These are phyloP conservation scores for Urophycis tenuis DNA, from an alignment of 2,797 vertebrate species.

Conservation along the genomic window DNA sequence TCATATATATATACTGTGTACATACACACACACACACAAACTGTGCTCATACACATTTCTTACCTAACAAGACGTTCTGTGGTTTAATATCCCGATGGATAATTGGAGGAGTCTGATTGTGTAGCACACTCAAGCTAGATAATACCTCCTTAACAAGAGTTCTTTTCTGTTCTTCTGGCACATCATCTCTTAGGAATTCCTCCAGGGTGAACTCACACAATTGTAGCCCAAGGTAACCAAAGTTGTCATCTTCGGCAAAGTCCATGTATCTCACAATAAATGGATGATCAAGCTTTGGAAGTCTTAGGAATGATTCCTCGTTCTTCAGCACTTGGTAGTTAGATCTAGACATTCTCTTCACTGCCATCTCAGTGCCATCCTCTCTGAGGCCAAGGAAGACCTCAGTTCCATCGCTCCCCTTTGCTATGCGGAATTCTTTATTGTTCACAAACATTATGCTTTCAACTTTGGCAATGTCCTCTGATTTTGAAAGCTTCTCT, in stretches of 20 bases:
- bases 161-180: neutral
- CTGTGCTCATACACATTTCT: neutral
- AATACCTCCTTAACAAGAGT: neutral
- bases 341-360: slow-evolving; percentile 55
- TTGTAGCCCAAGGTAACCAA: slow-evolving; percentile 66
- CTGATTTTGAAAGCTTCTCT: slow-evolving; percentile 28
- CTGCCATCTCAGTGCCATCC: slow-evolving; percentile 64
- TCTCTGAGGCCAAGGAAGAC: slow-evolving; percentile 59
- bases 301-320: slow-evolving; percentile 49
- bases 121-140: neutral
- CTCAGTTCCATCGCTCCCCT: slow-evolving; percentile 59
- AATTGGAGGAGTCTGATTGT: slow-evolving; percentile 39
- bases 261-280: slow-evolving; percentile 62
- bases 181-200: slow-evolving; percentile 37
- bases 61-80: slow-evolving; percentile 66
- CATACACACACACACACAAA: too few species aligned
- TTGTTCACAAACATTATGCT: slow-evolving; percentile 43
- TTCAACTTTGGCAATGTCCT: slow-evolving; percentile 23
- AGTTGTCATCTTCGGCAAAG: slow-evolving; percentile 51
- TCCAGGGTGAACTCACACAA: slow-evolving; percentile 65
- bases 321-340: slow-evolving; percentile 55
- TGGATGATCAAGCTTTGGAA: slow-evolving; percentile 43
- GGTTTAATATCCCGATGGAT: slow-evolving; percentile 66
- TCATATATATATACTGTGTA: too few species aligned
- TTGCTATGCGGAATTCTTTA: slow-evolving; percentile 51